Evolutionary conservation across 2,113 vertebrate genomes (phyloP).

Genomic region (Thoracochromis brauschi): DNA sequence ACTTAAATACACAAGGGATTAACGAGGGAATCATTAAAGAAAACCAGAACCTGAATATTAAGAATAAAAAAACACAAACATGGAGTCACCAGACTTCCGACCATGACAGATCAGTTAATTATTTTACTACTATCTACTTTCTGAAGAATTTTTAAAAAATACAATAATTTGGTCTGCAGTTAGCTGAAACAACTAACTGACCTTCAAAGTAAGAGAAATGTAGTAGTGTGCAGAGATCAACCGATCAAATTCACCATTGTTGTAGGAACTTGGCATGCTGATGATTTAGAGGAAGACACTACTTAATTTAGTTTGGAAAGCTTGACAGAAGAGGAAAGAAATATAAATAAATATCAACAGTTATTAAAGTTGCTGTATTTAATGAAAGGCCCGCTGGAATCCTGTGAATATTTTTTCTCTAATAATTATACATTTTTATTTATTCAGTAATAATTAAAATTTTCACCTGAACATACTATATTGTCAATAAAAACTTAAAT

Average conservation of each 20-base stretch:
- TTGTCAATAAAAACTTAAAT: background rate
- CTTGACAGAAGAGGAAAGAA: rapidly evolving
- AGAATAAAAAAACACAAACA: background rate
- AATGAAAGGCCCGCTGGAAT: background rate
- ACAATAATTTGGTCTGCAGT: background rate
- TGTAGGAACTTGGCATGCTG: background rate
- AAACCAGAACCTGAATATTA: background rate
- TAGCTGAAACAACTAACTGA: background rate
- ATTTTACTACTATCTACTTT: background rate
- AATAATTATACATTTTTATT: background rate
- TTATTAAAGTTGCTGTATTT: background rate
- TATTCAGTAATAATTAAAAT: background rate
- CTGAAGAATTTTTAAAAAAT: background rate
- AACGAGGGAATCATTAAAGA: background rate
- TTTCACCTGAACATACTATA: background rate
- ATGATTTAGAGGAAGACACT: background rate
- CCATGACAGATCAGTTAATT: background rate
- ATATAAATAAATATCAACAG: background rate
- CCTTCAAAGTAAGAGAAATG: rapidly evolving
- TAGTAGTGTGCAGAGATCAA: rapidly evolving
- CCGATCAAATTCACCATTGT: background rate
- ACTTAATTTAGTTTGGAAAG: background rate
- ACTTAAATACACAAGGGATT: background rate
- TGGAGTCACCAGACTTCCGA: rapidly evolving
- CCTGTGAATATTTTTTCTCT: background rate